Base-by-base conservation (phyloP, 2,888 invertebrate genomes). In the Scrobipalpa costella region DNA sequence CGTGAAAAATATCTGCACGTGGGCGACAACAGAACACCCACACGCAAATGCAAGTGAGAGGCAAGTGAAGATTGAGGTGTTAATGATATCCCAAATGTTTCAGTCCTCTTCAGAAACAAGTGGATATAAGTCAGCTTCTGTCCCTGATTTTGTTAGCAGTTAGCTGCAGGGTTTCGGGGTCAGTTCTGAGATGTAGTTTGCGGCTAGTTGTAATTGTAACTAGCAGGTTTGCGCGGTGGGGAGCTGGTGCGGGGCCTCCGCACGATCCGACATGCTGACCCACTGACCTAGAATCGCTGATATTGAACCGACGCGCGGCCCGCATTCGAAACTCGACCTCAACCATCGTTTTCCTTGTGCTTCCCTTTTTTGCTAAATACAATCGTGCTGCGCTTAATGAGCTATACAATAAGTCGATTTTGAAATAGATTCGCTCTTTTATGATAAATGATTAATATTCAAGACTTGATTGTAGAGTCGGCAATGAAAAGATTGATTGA, bases 201-300 rank as follows among this genome's bases (percentile, higher is more conserved):
- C 50, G 19, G 50, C 50, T 19, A 40, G 49, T 49, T 49, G 49
- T 19, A 19, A 60, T 80, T 83, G 79, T 80, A 81, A 81, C 82
- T 40, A 40, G 40, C 40, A 40, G 73, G 68, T 74, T 70, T 75
- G 75, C 69, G 81, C 73, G 83, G 74, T 79, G n/a, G n/a, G n/a
- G n/a, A n/a, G n/a, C n/a, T n/a, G n/a, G 76, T 74, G 77, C 78
- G 76, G 75, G 80, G 76, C 59, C 47, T 19, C 50, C 1, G 40
- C 50, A 19, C 74, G 70, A 76, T 77, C 77, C 76, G 88, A 81
- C 90, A 85, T 78, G 80, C 80, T 90, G 90, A 84, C 90, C 90
- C 87, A 91, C 90, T 91, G 84, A 90, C 91, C 90, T 84, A 91
- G 87, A 87, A 88, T 81, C 77, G 81, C 83, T 89, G 90, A 89